A percentile compares a stretch with the other conserved stretches of the same genome.
Conservation (phyloP, 1,140 invertebrate species). For the Drosophila obscura region DNA sequence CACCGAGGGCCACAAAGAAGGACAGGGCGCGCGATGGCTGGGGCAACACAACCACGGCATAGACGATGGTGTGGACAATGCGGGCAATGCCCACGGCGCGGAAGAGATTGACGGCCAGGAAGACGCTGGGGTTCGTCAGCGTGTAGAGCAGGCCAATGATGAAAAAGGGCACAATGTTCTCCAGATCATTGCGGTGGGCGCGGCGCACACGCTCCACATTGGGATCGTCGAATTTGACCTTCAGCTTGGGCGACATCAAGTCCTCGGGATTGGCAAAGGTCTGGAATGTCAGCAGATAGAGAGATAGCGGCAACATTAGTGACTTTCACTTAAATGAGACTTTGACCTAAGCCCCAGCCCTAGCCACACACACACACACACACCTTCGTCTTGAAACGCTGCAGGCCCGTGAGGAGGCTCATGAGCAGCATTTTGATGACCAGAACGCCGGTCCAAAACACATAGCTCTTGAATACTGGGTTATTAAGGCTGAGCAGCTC, state of each 20-base stretch:
- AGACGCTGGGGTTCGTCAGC: conserved; percentile 85
- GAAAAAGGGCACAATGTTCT: conserved; percentile 88
- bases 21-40: conserved; percentile 86
- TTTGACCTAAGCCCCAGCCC: conserved; percentile 33
- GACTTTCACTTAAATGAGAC: conserved; percentile 31
- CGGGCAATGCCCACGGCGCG: conserved; percentile 86
- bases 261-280: conserved; percentile 87
- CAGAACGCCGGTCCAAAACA: conserved; percentile 86
- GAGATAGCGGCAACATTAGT: not conserved
- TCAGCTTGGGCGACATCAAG: conserved; percentile 74
- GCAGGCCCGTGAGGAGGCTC: conserved; percentile 85
- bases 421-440: conserved; percentile 87
- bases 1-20: conserved; percentile 84
- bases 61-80: conserved; percentile 87
- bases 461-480: conserved; percentile 85
- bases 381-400: conserved; percentile 86
- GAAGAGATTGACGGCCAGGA: conserved; percentile 86
- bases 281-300: conserved; percentile 75
- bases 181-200: conserved; percentile 89
- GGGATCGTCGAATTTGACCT: conserved; percentile 85
- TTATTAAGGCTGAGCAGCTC: conserved; percentile 78
- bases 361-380: conserved; percentile 2
- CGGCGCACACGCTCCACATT: conserved; percentile 86
- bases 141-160: conserved; percentile 86
- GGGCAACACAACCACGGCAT: conserved; percentile 85